These are phyloP conservation scores for Nettapus auritus DNA, from an alignment of 2,113 vertebrate species.

Conservation along the genomic window DNA sequence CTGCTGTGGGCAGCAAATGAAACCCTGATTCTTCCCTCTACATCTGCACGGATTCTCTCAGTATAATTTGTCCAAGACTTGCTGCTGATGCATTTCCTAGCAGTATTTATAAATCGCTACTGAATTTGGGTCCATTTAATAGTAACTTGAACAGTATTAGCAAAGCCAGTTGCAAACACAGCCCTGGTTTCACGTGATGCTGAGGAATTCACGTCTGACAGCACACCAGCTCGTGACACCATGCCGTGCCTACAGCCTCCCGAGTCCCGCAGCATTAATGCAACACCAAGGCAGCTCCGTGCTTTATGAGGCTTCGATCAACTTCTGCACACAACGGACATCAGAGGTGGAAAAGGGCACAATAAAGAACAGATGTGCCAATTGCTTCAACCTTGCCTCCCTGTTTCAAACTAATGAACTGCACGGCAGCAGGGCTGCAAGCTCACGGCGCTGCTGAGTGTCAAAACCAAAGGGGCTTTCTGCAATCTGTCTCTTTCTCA, in stretches of 20 bases:
- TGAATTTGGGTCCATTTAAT: background rate
- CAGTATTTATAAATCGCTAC: background rate
- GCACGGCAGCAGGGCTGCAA: background rate
- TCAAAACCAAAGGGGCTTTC: background rate
- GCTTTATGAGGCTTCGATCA: background rate
- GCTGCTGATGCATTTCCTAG: background rate
- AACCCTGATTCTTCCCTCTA: background rate
- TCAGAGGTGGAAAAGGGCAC: background rate
- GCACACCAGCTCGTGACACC: too few relatives aligned
- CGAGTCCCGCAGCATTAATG: background rate
- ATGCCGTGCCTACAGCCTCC: background rate
- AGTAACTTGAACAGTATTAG: background rate
- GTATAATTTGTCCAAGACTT: background rate
- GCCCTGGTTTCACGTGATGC: accelerated
- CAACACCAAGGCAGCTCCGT: background rate
- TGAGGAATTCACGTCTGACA: accelerated
- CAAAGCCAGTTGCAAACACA: background rate
- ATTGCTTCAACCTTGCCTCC: background rate
- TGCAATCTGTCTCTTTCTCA: background rate
- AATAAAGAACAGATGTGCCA: background rate
- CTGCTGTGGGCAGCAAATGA: accelerated
- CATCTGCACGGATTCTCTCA: accelerated
- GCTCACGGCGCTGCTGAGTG: background rate
- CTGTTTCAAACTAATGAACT: background rate
- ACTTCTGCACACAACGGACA: background rate